These are phyloP conservation scores for Ptychodera flava DNA, from an alignment of 35 echinoderm and acorn worm species.

Conservation along the genomic window DNA sequence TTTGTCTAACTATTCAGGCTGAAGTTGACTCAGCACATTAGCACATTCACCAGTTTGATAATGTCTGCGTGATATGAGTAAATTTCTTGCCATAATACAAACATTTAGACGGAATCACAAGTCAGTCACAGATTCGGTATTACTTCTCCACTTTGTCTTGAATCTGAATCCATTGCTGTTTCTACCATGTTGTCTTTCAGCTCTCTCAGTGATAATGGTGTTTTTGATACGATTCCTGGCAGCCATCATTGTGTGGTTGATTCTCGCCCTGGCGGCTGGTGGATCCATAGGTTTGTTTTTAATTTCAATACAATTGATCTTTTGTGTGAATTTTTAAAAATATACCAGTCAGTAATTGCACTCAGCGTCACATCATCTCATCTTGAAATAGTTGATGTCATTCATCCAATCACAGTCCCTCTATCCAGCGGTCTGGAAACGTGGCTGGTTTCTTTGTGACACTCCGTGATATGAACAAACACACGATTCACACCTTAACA, in stretches of 20 bases:
- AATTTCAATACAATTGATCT: background rate
- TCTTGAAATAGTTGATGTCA: background rate
- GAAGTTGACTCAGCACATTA: no score
- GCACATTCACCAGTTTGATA: no score
- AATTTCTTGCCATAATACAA: no score
- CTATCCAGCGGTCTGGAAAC: no score
- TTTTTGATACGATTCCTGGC: constrained; percentile 75
- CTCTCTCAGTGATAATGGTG: constrained; percentile 75
- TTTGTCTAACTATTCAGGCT: no score
- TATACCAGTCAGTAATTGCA: background rate
- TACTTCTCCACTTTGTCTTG: background rate
- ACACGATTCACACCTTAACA: no score
- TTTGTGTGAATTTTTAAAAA: no score
- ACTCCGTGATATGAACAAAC: no score
- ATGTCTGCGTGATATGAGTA: no score
- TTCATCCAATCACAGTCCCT: no score
- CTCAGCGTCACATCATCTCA: background rate
- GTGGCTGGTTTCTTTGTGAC: no score
- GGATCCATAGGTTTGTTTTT: constrained; percentile 48
- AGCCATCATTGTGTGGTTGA: constrained; percentile 79
- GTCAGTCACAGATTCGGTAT: background rate
- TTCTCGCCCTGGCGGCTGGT: constrained; percentile 55
- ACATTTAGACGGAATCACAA: no score
- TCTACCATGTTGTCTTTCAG: constrained; percentile 40
- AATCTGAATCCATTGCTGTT: background rate